Conservation (phyloP, 2,888 invertebrate genomes). For the Lasioglossum oenotherae region DNA sequence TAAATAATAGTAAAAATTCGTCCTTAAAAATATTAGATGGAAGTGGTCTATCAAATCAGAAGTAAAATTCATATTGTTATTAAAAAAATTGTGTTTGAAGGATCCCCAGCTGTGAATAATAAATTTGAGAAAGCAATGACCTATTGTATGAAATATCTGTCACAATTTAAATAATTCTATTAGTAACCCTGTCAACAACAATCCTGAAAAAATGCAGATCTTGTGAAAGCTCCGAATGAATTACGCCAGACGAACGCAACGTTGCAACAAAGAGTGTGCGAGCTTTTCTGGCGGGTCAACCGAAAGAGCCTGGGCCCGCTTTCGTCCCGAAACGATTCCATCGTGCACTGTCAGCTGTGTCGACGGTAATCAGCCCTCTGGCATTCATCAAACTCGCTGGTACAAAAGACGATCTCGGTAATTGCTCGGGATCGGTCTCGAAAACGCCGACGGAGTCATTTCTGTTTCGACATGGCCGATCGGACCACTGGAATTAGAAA, state of each 20-base stretch:
- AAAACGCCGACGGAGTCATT: constrained; percentile 60
- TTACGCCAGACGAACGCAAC: neutral
- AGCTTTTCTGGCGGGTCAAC: neutral
- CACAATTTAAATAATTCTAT: neutral
- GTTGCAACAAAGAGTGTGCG: neutral
- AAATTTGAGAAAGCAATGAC: too few relatives aligned
- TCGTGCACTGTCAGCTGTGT: constrained; percentile 36
- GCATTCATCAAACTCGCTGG: constrained; percentile 57
- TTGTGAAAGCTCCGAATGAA: neutral
- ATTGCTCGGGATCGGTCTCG: constrained; percentile 62
- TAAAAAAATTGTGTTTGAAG: too few relatives aligned
- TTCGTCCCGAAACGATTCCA: constrained; percentile 9
- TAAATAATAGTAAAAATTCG: too few relatives aligned
- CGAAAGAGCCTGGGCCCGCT: neutral
- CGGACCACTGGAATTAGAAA: constrained; percentile 69
- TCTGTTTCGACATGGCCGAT: constrained; percentile 63
- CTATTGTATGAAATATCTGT: neutral
- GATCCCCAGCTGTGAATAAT: neutral
- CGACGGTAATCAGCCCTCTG: constrained; percentile 41
- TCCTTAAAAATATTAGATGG: neutral
- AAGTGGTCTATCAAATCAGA: too few relatives aligned
- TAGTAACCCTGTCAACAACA: neutral
- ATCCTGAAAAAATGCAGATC: neutral
- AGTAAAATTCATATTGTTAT: too few relatives aligned
- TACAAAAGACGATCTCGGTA: constrained; percentile 57